Base-by-base conservation (phyloP, 2,888 invertebrate genomes). In the Iselma pallidipennis region DNA sequence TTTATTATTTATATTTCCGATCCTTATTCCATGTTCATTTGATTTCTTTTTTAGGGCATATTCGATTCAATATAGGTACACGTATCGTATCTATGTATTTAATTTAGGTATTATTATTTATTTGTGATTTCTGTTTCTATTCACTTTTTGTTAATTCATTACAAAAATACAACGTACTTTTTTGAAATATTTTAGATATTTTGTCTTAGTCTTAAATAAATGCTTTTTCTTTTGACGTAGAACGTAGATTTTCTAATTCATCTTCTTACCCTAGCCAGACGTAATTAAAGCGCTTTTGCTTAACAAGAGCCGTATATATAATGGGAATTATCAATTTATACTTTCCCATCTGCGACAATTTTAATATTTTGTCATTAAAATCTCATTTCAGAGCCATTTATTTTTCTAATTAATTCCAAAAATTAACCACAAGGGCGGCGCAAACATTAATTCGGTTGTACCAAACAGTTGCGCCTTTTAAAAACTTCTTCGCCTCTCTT, bases 281-380 rank as follows among this genome's bases (percentile, higher is more conserved):
- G 73, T 76, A 77, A 77, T 77, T 77, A 77, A 76, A 76, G 70
- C 61, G 73, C 74, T 73, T 23, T 72, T 71, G 74, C 75, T 78
- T 75, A 78, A 78, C 77, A 77, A 78, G 74, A 70, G 77, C 74
- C 71, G 77, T 80, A 78, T 75, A 80, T 80, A 79, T 79, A 64
- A 64, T 78, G 73, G 74, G 76, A 79, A 80, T 80, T 80, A 80
- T 78, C 78, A 79, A 78, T 80, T 78, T 79, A 76, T 78, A 72
- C 77, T 73, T 77, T 73, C 78, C 74, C 80, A 81, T 81, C 80
- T 81, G 80, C 74, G 80, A 81, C 80, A 81, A 79, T 79, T 79
- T 79, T 78, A 79, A 79, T 79, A 80, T 80, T 80, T 80, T 80
- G 80, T 79, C 80, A 81, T 81, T 79, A 81, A 80, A 80, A 76